Base-by-base conservation (phyloP, 2,888 invertebrate genomes). In the Chouioia cunea region DNA sequence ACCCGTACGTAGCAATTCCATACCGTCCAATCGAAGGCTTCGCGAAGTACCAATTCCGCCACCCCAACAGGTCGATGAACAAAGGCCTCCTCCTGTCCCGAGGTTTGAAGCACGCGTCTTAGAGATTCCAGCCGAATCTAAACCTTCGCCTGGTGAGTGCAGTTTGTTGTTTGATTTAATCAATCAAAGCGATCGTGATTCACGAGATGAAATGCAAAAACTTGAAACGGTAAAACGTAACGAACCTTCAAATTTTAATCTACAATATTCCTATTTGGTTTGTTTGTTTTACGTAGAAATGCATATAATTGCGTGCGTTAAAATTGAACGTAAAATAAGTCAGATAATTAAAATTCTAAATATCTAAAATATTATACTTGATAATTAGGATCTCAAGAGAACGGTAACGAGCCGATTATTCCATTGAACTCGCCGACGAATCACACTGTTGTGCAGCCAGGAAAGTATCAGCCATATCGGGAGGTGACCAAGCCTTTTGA, bases 401-500 rank as follows among this genome's bases (percentile, higher is more conserved):
- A 73, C 18, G 76, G 67, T 8, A 76, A 73, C 43, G 76, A 77
- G 60, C 43, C 75, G 0, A 74, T 74, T n/a, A 73, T 77, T n/a
- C 54, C 91, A 22, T 87, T 92, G 73, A 94, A 93, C 79, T 93
- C 94, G 6, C 93, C 94, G 0, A 93, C 93, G 82, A 94, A 93
- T 82, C 90, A 94, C 81, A 95, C 94, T 0, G 89, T 96, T 0
- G 93, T 96, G 44, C 93, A 95, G 81, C 93, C 94, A 75, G 96
- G 95, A 46, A 94, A 93, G 79, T 95, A 93, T 87, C 95, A 95
- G 84, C 96, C 96, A 0, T 96, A 95, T 82, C 90, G 95, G 80
- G 97, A 98, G 87, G 94, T 96, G 68, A 95, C 95, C 0, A 98
- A 98, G 84, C 97, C 97, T 2, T 98, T 97, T 87, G 97, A 97